phyloP scores from a whole-genome alignment of 2,888 invertebrate genomes.

The Lasioglossum pauxillum region DNA sequence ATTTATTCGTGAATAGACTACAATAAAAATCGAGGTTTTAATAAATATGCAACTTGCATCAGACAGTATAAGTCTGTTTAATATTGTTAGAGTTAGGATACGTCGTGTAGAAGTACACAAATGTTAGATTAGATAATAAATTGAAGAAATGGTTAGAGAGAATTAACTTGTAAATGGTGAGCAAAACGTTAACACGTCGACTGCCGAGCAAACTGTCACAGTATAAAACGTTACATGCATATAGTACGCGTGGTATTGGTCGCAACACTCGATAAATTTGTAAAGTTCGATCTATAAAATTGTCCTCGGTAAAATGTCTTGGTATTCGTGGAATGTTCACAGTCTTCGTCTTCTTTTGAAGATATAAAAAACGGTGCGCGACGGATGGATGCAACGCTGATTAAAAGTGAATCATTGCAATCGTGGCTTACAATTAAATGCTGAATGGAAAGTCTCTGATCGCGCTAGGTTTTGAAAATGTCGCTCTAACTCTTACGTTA shows the following conservation, averaged over 20 bases:
- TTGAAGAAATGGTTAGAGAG: neutral
- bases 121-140: too few relatives aligned
- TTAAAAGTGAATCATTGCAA: conserved; percentile 1
- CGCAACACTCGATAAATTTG: conserved; percentile 16
- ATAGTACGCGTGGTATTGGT: neutral
- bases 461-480: neutral
- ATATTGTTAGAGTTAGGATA: neutral
- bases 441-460: neutral
- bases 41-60: neutral
- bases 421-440: neutral
- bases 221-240: neutral
- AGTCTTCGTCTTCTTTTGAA: conserved; percentile 37
- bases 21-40: neutral
- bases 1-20: neutral
- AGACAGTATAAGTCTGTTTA: neutral
- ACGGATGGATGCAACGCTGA: conserved; percentile 26
- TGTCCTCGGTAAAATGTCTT: conserved; percentile 23
- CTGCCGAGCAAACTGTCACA: neutral
- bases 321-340: conserved; percentile 25
- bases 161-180: neutral
- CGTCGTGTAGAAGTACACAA: neutral
- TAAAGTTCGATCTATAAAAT: conserved; percentile 36
- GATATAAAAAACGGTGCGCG: conserved; percentile 20
- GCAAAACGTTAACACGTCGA: neutral
- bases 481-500: neutral